These are phyloP conservation scores for Lethocerus indicus DNA, from an alignment of 1,140 invertebrate species.

Conservation along the genomic window DNA sequence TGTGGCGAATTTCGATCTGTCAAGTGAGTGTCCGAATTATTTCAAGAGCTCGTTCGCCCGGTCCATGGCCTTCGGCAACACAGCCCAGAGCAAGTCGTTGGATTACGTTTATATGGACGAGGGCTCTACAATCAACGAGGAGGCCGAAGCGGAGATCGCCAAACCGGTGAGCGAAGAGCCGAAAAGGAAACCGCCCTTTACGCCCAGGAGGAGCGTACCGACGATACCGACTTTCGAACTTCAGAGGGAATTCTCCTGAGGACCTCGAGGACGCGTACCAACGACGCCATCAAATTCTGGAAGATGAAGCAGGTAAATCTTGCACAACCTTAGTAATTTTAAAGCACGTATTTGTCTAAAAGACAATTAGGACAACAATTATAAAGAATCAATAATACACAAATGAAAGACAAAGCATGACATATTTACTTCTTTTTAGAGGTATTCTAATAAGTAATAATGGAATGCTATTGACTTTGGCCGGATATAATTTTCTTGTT, in stretches of 20 bases:
- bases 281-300: slow-evolving; percentile 16
- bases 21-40: slow-evolving; percentile 24
- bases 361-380: no score
- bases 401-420: no score
- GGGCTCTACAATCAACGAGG: slow-evolving; percentile 17
- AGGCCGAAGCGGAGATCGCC: slow-evolving; percentile 8
- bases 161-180: slow-evolving; percentile 5
- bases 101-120: slow-evolving; percentile 22
- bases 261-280: neutral
- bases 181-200: neutral
- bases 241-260: slow-evolving; percentile 9
- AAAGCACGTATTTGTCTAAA: no score
- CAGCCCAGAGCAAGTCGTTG: slow-evolving; percentile 25
- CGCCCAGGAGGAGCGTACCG: slow-evolving; percentile 8
- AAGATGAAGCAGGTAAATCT: slow-evolving; percentile 16
- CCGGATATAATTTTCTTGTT: no score
- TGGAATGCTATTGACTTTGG: no score
- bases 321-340: neutral
- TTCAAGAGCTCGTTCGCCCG: slow-evolving; percentile 31
- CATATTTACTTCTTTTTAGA: no score
- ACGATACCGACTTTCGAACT: slow-evolving; percentile 11
- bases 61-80: slow-evolving; percentile 23
- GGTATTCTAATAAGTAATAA: no score
- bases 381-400: no score
- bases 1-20: slow-evolving; percentile 24